Evolutionary conservation across 2,113 vertebrate species (phyloP), one percentile per base, ranked within the genome.

Genomic region (Monopterus albus): DNA sequence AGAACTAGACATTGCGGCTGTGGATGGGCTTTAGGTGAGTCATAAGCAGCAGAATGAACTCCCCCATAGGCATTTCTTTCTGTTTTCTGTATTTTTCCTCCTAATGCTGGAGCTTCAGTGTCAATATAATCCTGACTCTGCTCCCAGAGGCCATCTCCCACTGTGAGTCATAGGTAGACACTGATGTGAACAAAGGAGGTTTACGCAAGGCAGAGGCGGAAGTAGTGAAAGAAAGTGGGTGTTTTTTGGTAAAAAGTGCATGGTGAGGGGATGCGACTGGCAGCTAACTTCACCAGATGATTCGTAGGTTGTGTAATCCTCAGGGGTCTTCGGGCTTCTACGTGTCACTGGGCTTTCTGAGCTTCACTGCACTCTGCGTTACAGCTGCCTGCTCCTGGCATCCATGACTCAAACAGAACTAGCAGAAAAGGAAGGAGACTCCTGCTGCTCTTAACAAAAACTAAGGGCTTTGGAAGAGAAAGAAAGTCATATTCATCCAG

Each of bases 141-240:
- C 40, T 29, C 39, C 72, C 73, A 2, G 17, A 74, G 79, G 83
- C 72, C 46, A 58, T 69, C 66, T 86, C 56, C 46, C 26, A 11
- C 21, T 73, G 38, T 88, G 87, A 87, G 85, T 87, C 87, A 90
- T 45, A 47, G 75, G 23, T 46, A 47, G 56, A 76, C 43, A 55
- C 42, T 58, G 14, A 39, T 38, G 18, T 20, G 31, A 75, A 65
- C 33, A 56, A 35, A 57, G 2, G 28, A 57, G 71, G 31, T 72
- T 84, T 67, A 68, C 36, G 56, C 65, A 77, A 78, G 69, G 43
- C 28, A 46, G 17, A 21, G 50, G 58, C 51, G 55, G 31, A 45
- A 40, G 53, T 49, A 39, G 8, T 60, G 5, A 67, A 61, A 55
- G 35, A 72, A 65, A 47, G 51, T 5, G 33, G 38, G 15, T 43